These are phyloP conservation scores for Pomacea maculata DNA, from an alignment of 1,140 invertebrate species.

Conservation along the genomic window DNA sequence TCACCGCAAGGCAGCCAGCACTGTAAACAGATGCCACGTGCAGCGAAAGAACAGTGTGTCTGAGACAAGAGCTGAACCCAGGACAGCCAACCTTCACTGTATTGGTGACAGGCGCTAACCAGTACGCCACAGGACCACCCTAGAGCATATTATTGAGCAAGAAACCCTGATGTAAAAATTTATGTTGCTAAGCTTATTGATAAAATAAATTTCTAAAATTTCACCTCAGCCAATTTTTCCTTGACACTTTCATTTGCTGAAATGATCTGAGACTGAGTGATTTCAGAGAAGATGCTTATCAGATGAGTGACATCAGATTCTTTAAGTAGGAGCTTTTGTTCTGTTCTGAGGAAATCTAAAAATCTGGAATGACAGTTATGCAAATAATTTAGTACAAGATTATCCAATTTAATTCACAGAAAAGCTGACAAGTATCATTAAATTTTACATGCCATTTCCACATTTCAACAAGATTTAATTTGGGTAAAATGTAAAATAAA, in stretches of 20 bases:
- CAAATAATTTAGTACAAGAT: not conserved
- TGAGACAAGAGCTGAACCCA: no score
- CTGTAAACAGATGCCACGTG: no score
- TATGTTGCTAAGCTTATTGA: not conserved
- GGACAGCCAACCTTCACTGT: no score
- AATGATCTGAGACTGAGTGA: not conserved
- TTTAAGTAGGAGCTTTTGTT: not conserved
- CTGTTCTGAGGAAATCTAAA: not conserved
- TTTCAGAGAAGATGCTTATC: not conserved
- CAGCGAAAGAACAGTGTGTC: no score
- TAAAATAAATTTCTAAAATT: not conserved
- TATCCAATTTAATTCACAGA: not conserved
- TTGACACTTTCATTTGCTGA: not conserved
- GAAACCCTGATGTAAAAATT: not conserved
- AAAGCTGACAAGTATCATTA: not conserved
- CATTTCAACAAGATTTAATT: not conserved
- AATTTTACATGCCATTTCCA: not conserved
- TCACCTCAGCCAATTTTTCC: not conserved
- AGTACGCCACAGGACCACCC: no score
- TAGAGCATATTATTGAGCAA: not conserved
- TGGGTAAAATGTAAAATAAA: not conserved
- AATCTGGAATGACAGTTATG: not conserved
- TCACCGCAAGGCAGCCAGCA: no score
- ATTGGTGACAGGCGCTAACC: no score
- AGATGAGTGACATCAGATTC: constrained; percentile 11